A percentile compares a stretch with the other conserved stretches of the same genome.
phyloP scores from a whole-genome alignment of 2,888 invertebrate genomes.

The Diachrysia chrysitis region DNA sequence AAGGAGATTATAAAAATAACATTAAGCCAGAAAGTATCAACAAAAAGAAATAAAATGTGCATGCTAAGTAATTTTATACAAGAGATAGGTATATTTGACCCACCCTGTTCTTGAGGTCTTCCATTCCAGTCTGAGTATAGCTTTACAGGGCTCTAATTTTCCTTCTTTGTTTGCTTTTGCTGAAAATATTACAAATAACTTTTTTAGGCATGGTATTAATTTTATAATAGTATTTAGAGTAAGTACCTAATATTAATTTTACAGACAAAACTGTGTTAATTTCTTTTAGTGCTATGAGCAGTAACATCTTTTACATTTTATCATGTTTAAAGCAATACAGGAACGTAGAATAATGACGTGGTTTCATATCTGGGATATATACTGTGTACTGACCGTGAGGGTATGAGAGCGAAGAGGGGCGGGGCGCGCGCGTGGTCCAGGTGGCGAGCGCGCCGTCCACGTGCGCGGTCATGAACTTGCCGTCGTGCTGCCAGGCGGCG shows the following conservation, averaged over 20 bases:
- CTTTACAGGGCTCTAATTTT: slow-evolving; percentile 97
- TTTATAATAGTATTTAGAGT: too few species aligned
- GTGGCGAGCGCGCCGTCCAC: slow-evolving; percentile 98
- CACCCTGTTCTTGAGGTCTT: slow-evolving; percentile 96
- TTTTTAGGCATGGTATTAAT: background rate
- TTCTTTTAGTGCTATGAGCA: too few species aligned
- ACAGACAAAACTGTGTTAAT: too few species aligned
- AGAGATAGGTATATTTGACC: slow-evolving; percentile 60
- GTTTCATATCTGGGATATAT: too few species aligned
- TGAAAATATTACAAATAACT: slow-evolving; percentile 80
- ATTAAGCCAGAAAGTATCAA: background rate
- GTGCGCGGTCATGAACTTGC: slow-evolving; percentile 99
- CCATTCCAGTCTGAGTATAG: slow-evolving; percentile 98
- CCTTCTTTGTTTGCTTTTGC: slow-evolving; percentile 97
- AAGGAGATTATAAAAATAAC: background rate
- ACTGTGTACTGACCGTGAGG: slow-evolving; percentile 95
- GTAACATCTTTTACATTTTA: too few species aligned
- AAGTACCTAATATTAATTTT: too few species aligned
- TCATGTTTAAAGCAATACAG: too few species aligned
- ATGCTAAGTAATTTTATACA: background rate
- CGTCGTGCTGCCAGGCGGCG: slow-evolving; percentile 99
- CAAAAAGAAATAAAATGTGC: background rate
- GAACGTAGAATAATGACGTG: too few species aligned
- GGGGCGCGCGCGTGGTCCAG: slow-evolving; percentile 95
- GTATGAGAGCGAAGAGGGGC: slow-evolving; percentile 94